Evolutionary conservation across 2,888 invertebrate genomes (phyloP), one percentile per base, ranked within the genome.

Genomic region (Dynastes grantii): DNA sequence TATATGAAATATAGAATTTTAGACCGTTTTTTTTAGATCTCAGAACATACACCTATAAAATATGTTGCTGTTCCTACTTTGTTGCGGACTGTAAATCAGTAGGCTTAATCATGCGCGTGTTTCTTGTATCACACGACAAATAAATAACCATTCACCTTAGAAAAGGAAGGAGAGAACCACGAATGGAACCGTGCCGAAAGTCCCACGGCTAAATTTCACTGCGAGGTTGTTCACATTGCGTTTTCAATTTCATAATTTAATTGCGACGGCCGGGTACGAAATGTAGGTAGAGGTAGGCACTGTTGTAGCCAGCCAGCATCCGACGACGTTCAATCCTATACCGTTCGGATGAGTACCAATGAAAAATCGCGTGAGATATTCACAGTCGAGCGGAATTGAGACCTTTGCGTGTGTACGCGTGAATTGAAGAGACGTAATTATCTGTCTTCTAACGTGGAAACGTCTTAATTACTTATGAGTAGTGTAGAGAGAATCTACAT

Each of bases 141-240:
- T 32, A 32, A 13, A 22, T 61, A 29, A 11, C 6, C 29, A 13
- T 63, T 63, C 11, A 11, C 45, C 2, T 45, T 45, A 45, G 45
- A 45, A 45, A 45, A 45, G 45, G 45, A 11, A 11, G 8, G 73
- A 58, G 73, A 73, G 58, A 73, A 73, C 51, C 58, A 37, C 32
- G 58, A 58, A 58, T 58, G 40, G 58, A 73, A 58, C 73, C 37
- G 58, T 73, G 73, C 58, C 73, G 58, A 51, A 27, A 73, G 73
- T 40, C 73, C 40, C 58, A 58, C 58, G 73, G 73, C 73, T 22
- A 73, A 73, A 73, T 73, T 73, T 73, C 73, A 58, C 73, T 73
- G 37, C 16, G 58, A 22, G 58, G 22, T 73, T 58, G 73, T 58
- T 40, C 73, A 58, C 58, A 40, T 40, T 4, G 40, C 58, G 73